Evolutionary conservation across 2,888 invertebrate genomes (phyloP).

Genomic region (Eupelmus urozonus): DNA sequence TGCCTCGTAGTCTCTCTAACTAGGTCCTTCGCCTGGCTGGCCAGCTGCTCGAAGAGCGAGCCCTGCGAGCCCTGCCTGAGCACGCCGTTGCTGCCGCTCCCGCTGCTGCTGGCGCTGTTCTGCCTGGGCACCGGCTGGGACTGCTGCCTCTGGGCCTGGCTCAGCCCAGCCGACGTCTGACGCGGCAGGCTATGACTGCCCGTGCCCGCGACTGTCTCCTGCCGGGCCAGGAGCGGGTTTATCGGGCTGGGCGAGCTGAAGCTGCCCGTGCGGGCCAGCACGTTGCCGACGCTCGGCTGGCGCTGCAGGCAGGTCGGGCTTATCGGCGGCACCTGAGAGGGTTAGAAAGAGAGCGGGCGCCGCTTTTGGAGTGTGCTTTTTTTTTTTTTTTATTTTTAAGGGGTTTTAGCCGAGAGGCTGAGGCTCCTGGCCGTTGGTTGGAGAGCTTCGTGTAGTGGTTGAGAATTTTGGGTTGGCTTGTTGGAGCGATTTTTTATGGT

Average conservation of each 20-base stretch:
- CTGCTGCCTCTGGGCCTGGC: conserved; percentile 56
- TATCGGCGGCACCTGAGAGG: conserved; percentile 78
- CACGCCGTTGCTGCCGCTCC: conserved; percentile 64
- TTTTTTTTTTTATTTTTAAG: conserved; percentile 2
- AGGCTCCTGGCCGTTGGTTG: too few relatives aligned
- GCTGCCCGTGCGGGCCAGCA: conserved; percentile 82
- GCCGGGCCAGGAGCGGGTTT: conserved; percentile 65
- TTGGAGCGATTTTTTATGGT: too few relatives aligned
- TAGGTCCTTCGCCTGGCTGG: conserved; percentile 92
- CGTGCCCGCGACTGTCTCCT: conserved; percentile 62
- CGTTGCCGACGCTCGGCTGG: conserved; percentile 82
- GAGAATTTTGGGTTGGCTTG: not conserved
- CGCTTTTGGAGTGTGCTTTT: not conserved
- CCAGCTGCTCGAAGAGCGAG: conserved; percentile 91
- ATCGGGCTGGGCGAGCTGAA: conserved; percentile 79
- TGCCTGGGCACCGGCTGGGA: conserved; percentile 62
- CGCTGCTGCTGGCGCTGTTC: conserved; percentile 64
- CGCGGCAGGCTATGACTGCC: conserved; percentile 64
- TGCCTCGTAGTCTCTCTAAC: conserved; percentile 92
- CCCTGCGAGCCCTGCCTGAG: conserved; percentile 88
- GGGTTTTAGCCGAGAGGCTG: too few relatives aligned
- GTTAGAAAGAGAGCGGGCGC: not conserved
- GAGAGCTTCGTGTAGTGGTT: too few relatives aligned
- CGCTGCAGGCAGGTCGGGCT: conserved; percentile 79
- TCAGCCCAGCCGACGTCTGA: conserved; percentile 57